Evolutionary conservation across 2,113 vertebrate genomes (phyloP), one percentile per base, ranked within the genome.

Genomic region (Odontesthes bonariensis): DNA sequence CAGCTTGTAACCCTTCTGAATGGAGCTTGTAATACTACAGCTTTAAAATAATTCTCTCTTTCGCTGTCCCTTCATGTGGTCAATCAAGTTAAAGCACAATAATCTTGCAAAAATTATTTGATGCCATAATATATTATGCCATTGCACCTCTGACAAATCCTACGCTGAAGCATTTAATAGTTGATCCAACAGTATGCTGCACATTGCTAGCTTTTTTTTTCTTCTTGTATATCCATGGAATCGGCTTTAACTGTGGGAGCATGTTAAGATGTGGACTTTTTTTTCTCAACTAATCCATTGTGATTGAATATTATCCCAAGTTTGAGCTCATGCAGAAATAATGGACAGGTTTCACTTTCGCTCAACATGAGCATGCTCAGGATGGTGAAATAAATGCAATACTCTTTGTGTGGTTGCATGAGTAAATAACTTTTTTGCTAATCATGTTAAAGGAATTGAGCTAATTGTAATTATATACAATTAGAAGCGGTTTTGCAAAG

Each of bases 301-400:
- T 90, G 94, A 94, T 92, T 92, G 90, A 92, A 93, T 93, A 93
- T 93, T 92, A 92, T 77, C 78, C 77, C 66, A 81, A 84, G 75
- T 92, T 91, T 88, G 68, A 91, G 86, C 85, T 84, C 17, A 17
- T 78, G 81, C 85, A 54, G 44, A 79, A 93, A 91, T 89, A 90
- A 85, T 83, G 76, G 72, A 81, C 72, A 65, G 84, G 81, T 89
- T 88, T 51, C 77, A 80, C 77, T 88, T 79, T 85, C 67, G 55
- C 63, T 90, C 76, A 52, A 72, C 19, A 55, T 27, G 32, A 55
- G 63, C 51, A 58, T 79, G 76, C 84, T 75, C 33, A 47, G 75
- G 58, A 77, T 66, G 55, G 66, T 62, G 59, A 73, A 44, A 60
- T 67, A 76, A 79, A 82, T 58, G 58, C 7, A 69, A 75, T 76